These are phyloP conservation scores for Drosophila nr. fundita DNA, from an alignment of 2,888 invertebrate genomes.

Conservation along the genomic window DNA sequence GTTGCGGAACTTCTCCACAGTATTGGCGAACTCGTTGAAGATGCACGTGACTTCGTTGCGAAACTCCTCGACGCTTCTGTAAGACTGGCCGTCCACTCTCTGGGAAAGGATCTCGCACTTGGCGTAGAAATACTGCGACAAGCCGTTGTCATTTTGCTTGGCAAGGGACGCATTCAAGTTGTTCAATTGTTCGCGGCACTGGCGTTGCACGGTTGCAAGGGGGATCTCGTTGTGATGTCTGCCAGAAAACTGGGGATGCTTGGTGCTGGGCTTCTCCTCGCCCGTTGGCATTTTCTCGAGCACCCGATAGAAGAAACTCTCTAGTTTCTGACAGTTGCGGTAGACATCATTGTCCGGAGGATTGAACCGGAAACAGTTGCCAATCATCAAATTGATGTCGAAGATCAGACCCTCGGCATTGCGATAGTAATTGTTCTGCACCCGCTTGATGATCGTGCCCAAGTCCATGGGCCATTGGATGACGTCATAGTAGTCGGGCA, in stretches of 20 bases:
- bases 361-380: slow-evolving; percentile 37
- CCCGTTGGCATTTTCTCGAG: slow-evolving; percentile 42
- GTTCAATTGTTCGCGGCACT: slow-evolving; percentile 29
- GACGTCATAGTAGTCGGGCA: slow-evolving; percentile 32
- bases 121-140: slow-evolving; percentile 28
- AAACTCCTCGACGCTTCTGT: slow-evolving; percentile 41
- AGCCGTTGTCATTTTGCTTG: slow-evolving; percentile 8
- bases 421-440: slow-evolving; percentile 42
- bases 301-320: slow-evolving; percentile 42
- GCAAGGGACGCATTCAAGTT: slow-evolving; percentile 16
- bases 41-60: slow-evolving; percentile 31
- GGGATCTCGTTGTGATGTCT: slow-evolving; percentile 16
- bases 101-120: slow-evolving; percentile 22
- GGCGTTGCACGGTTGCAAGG: slow-evolving; percentile 15
- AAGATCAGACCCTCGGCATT: slow-evolving; percentile 21
- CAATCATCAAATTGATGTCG: slow-evolving; percentile 36
- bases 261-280: slow-evolving; percentile 42
- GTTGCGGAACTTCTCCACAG: not conserved
- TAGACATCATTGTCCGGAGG: slow-evolving; percentile 17
- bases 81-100: slow-evolving; percentile 18
- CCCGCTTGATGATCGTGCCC: slow-evolving; percentile 45
- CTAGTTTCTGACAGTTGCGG: slow-evolving; percentile 39
- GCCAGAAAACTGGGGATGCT: slow-evolving; percentile 28
- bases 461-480: slow-evolving; percentile 46
- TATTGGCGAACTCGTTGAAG: slow-evolving; percentile 33